Base-by-base conservation (phyloP, 2,888 invertebrate genomes). In the Slavum lentiscoides region DNA sequence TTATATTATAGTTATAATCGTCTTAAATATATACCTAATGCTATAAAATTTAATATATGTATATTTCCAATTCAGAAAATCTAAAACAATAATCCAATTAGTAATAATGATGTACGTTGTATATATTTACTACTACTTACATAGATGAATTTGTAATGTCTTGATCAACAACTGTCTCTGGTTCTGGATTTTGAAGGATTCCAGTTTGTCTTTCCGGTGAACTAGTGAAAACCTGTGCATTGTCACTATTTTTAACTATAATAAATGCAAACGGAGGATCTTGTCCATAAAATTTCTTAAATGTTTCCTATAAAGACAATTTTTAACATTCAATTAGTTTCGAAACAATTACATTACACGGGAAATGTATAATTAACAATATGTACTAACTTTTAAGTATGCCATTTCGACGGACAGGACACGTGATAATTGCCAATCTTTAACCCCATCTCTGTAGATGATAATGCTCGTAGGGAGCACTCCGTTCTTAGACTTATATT, bases 211-310 rank as follows among this genome's bases (percentile, higher is more conserved):
- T 1, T 30, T 30, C 4, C 4, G 30, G 30, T 2, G 4, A 30
- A 30, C 4, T 49, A 49, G 85, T 85, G 85, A 94, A 94, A 55
- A 94, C 88, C 1, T 94, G 88, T 0, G 93, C 92, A 84, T 93
- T 96, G 21, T 97, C 93, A 5, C 95, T 89, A 85, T 98, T 98
- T 0, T 95, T 93, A 0, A 98, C 97, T 0, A 98, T 90, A 1
- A 96, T 89, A 84, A 94, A 95, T 0, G 92, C 90, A 85, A 97
- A 39, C 17, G 23, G 53, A 17, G 64, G 7, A 21, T 19, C 15
- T 0, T 13, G 9, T 0, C 39, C 2, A n/a, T 55, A 75, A 5
- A 59, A 68, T 0, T 43, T 2, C n/a, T 39, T 9, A n/a, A 55
- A 76, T 8, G n/a, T 19, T 9, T n/a, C 5, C 67, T 76, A 6